phyloP scores from a whole-genome alignment of 2,888 invertebrate genomes.

The Abscondita cerata region DNA sequence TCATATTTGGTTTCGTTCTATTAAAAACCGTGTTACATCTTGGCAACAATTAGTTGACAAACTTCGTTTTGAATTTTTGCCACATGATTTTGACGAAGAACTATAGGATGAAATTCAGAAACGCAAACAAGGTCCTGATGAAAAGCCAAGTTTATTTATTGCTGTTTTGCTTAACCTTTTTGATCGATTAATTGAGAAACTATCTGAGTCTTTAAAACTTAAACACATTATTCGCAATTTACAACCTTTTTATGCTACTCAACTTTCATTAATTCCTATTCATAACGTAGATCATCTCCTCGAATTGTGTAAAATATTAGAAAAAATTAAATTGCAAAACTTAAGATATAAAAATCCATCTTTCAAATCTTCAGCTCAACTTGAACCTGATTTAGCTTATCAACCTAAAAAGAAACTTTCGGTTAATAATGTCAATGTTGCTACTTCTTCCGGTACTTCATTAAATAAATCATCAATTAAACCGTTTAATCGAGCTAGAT shows the following conservation, averaged over 20 bases:
- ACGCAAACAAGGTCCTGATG: constrained; percentile 25
- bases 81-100: constrained; percentile 28
- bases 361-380: not conserved
- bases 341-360: not conserved
- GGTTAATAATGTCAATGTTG: constrained; percentile 2
- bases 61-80: constrained; percentile 22
- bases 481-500: not conserved
- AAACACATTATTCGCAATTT: not conserved
- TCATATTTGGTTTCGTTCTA: constrained; percentile 37
- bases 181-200: not conserved
- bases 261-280: not conserved
- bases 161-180: not conserved
- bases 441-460: too few relatives aligned
- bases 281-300: not conserved
- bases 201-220: not conserved
- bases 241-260: constrained; percentile 6
- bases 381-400: constrained; percentile 16
- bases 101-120: constrained; percentile 22
- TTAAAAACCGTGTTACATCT: not conserved
- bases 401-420: constrained; percentile 4
- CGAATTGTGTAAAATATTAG: not conserved
- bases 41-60: constrained; percentile 21
- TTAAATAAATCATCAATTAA: too few relatives aligned
- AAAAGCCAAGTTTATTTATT: constrained; percentile 11
- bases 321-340: constrained; percentile 9